These are phyloP conservation scores for Dipodomys ordii DNA, from an alignment of 2,113 vertebrate species.

Conservation along the genomic window DNA sequence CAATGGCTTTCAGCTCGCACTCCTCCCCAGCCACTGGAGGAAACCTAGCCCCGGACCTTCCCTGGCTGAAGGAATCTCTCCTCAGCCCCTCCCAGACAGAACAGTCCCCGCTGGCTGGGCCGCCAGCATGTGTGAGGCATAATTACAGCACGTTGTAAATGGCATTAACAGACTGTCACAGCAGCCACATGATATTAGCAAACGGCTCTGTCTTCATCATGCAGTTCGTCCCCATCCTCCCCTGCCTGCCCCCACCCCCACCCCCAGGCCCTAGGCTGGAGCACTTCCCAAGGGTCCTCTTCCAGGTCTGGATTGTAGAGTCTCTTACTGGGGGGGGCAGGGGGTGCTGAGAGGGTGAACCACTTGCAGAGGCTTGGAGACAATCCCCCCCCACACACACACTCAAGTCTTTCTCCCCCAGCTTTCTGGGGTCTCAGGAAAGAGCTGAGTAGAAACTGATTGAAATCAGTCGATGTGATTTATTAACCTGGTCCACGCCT, in stretches of 20 bases:
- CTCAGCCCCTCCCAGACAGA: slow-evolving; percentile 40
- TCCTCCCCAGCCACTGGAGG: background rate
- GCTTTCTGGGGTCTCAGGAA: background rate
- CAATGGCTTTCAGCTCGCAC: background rate
- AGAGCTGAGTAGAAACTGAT: background rate
- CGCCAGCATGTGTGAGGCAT: slow-evolving; percentile 75
- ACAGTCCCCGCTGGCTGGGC: slow-evolving; percentile 68
- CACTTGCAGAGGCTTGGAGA: background rate
- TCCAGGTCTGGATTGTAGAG: slow-evolving; percentile 25
- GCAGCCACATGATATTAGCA: slow-evolving; percentile 81
- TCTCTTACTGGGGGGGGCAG: background rate
- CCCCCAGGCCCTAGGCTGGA: slow-evolving; percentile 51
- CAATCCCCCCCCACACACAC: no score
- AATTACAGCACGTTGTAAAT: slow-evolving; percentile 80
- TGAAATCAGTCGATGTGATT: background rate
- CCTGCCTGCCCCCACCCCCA: background rate
- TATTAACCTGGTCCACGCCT: background rate
- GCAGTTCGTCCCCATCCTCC: background rate
- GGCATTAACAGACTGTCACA: slow-evolving; percentile 82
- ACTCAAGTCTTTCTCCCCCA: background rate
- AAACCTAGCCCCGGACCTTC: slow-evolving; percentile 5
- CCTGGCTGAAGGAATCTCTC: slow-evolving; percentile 61
- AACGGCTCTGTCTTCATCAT: slow-evolving; percentile 81
- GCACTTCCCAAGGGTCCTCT: slow-evolving; percentile 69
- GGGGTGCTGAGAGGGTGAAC: background rate